These are phyloP conservation scores for Hemistola chrysoprasaria DNA, from an alignment of 2,888 invertebrate genomes.

Conservation along the genomic window DNA sequence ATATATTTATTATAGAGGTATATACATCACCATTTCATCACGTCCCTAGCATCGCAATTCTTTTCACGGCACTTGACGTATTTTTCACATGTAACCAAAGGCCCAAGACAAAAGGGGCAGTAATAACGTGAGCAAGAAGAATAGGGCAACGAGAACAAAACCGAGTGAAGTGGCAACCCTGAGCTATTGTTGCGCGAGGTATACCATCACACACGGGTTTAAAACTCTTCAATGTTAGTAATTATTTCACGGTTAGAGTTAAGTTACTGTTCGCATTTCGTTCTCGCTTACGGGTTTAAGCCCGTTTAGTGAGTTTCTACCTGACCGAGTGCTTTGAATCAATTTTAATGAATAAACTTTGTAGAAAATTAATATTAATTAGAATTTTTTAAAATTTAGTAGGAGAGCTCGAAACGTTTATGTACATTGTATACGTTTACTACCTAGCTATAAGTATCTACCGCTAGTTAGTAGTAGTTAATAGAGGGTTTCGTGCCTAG, in stretches of 20 bases:
- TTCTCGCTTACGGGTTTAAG: slow-evolving; percentile 4
- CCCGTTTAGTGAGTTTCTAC: background rate
- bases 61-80: slow-evolving; percentile 45
- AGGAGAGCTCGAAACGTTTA: too few relatives aligned
- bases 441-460: too few relatives aligned
- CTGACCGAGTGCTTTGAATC: slow-evolving; percentile 4
- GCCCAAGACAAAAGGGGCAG: slow-evolving; percentile 51
- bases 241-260: slow-evolving; percentile 24
- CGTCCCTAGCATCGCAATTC: slow-evolving; percentile 20
- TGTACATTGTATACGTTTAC: too few relatives aligned
- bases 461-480: too few relatives aligned
- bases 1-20: too few relatives aligned
- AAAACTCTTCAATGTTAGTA: slow-evolving; percentile 18
- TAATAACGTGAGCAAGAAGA: slow-evolving; percentile 68
- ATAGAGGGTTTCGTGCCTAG: too few relatives aligned
- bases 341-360: background rate
- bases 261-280: slow-evolving; percentile 12
- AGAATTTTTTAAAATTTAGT: too few relatives aligned
- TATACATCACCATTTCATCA: slow-evolving; percentile 22
- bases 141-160: slow-evolving; percentile 64
- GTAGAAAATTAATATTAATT: background rate
- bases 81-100: slow-evolving; percentile 54
- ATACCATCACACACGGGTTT: slow-evolving; percentile 16
- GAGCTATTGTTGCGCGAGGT: slow-evolving; percentile 44
- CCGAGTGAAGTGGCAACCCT: slow-evolving; percentile 61